These are phyloP conservation scores for Aurelia sp. DNA, from an alignment of 30 jellyfish, hydroid and myxozoan genomes.

Conservation along the genomic window DNA sequence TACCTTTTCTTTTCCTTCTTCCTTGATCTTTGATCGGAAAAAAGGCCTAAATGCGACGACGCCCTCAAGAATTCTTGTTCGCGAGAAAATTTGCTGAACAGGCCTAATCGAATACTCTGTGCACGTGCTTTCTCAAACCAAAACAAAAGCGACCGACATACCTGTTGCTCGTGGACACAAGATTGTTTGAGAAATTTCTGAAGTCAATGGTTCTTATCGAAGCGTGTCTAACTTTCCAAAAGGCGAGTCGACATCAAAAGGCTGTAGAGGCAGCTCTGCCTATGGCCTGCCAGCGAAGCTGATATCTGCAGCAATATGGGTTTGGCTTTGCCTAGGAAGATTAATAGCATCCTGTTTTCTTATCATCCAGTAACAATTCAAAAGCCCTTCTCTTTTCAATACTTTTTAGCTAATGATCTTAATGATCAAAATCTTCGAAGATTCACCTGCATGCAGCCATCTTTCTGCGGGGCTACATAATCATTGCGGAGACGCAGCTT, in stretches of 20 bases:
- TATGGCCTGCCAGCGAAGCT: not conserved
- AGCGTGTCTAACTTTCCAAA: conserved; percentile 3
- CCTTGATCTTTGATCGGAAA: not conserved
- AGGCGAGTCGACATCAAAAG: not conserved
- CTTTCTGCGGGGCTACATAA: too few species aligned
- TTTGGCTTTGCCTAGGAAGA: too few species aligned
- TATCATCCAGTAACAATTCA: too few species aligned
- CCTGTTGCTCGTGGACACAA: conserved; percentile 2
- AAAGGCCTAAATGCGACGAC: conserved; percentile 4
- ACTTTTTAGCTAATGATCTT: too few species aligned
- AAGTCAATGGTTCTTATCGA: not conserved
- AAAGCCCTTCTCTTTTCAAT: too few species aligned
- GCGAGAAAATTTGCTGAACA: not conserved
- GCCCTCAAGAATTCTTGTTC: too few species aligned
- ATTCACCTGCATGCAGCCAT: too few species aligned
- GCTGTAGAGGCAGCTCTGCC: not conserved
- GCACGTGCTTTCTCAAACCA: conserved; percentile 24
- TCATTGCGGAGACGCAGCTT: too few species aligned
- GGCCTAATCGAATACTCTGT: conserved; percentile 1
- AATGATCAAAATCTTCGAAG: too few species aligned
- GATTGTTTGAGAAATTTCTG: not conserved
- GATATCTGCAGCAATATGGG: too few species aligned
- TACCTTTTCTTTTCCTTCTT: not conserved
- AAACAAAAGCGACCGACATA: conserved; percentile 8
- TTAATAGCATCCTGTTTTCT: too few species aligned